These are phyloP conservation scores for Crossocerus cetratus DNA, from an alignment of 2,888 invertebrate species.

Conservation along the genomic window DNA sequence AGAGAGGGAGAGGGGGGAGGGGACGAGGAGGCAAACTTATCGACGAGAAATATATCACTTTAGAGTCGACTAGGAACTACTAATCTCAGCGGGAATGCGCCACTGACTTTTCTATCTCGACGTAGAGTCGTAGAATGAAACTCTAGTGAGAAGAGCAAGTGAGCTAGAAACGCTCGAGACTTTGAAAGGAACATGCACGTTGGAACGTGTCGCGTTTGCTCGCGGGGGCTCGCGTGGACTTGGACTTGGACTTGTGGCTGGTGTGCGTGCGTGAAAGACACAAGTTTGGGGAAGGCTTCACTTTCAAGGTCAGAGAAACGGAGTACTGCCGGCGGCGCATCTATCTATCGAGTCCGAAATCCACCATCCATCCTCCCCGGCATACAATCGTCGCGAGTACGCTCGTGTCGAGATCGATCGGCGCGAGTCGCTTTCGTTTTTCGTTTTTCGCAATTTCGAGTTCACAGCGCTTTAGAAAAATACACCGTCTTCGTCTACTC, in stretches of 20 bases:
- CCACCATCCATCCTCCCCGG: no score
- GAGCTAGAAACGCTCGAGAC: neutral
- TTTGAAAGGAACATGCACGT: constrained; percentile 1
- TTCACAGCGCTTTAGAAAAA: constrained; percentile 66
- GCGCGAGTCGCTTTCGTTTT: constrained; percentile 34
- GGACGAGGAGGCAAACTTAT: constrained; percentile 47
- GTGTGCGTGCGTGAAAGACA: constrained; percentile 18
- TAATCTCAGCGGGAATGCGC: neutral
- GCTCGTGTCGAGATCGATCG: neutral
- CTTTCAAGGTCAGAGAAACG: constrained; percentile 55
- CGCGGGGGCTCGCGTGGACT: no score
- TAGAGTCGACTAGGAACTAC: constrained; percentile 2
- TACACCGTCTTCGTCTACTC: constrained; percentile 65
- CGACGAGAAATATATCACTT: constrained; percentile 32
- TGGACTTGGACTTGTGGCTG: no score
- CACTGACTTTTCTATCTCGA: neutral
- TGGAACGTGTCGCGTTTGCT: neutral
- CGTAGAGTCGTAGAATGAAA: neutral
- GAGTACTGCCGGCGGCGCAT: constrained; percentile 18
- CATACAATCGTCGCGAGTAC: no score
- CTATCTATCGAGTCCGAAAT: no score
- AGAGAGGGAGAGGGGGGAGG: constrained; percentile 54
- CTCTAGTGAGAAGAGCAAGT: neutral
- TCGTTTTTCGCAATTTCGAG: constrained; percentile 53
- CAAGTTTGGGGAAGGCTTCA: constrained; percentile 59